phyloP scores from a whole-genome alignment of 2,888 invertebrate genomes.

The Salticus scenicus region DNA sequence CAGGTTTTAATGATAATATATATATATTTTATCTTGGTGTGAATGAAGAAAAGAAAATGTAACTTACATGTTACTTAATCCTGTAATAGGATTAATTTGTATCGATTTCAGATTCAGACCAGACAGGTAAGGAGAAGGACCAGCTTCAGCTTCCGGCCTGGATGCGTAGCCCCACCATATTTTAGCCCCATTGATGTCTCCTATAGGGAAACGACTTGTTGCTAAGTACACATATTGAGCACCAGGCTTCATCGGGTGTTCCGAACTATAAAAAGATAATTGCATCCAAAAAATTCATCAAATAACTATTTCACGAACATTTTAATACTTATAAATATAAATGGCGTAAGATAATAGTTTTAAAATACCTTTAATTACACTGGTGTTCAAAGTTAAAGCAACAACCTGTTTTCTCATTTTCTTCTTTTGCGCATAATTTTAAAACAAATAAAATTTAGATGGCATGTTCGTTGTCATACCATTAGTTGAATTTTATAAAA shows the following conservation, averaged over 20 bases:
- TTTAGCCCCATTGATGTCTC: conserved; percentile 36
- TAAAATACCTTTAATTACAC: no score
- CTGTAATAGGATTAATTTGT: conserved; percentile 37
- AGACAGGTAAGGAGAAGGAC: background rate
- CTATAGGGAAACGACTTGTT: conserved; percentile 47
- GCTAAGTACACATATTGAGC: conserved; percentile 59
- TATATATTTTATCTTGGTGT: no score
- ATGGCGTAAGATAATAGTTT: no score
- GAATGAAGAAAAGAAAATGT: no score
- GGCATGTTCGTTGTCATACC: no score
- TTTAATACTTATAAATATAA: background rate
- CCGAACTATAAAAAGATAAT: background rate
- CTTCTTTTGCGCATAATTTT: no score
- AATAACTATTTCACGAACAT: background rate
- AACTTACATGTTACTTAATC: conserved; percentile 34
- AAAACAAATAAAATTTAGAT: no score
- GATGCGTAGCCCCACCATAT: conserved; percentile 47
- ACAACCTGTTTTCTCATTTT: no score
- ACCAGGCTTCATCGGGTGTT: conserved; percentile 37
- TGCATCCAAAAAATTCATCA: no score
- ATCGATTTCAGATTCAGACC: conserved; percentile 43
- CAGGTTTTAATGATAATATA: no score
- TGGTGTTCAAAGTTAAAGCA: no score
- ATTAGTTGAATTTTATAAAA: no score
- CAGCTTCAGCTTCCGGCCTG: conserved; percentile 22